phyloP scores from a whole-genome alignment of 2,797 vertebrate genomes.

The Cuniculus paca region DNA sequence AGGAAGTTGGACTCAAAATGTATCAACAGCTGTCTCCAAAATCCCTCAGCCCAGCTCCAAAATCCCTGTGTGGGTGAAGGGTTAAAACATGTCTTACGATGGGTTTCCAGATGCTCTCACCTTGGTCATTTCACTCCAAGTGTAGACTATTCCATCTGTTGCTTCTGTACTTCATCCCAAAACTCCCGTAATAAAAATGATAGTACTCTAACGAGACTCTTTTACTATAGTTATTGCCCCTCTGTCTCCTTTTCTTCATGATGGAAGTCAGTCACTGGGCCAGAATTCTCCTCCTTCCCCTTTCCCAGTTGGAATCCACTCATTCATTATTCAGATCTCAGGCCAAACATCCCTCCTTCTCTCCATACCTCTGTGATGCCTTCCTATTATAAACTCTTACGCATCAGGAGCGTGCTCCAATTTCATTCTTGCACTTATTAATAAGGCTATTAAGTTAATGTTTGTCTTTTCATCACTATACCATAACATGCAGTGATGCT shows the following conservation, averaged over 20 bases:
- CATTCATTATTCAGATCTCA: neutral
- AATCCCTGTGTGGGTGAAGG: neutral
- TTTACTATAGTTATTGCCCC: neutral
- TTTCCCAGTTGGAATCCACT: neutral
- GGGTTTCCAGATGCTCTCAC: neutral
- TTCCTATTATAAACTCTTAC: neutral
- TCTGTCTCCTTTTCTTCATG: neutral
- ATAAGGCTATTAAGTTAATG: neutral
- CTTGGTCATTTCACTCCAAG: neutral
- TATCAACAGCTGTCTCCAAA: neutral
- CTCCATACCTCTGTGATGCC: neutral
- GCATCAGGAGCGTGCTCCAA: neutral
- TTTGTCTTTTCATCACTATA: neutral
- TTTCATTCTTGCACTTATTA: constrained; percentile 10
- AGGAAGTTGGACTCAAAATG: neutral
- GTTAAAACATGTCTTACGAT: neutral
- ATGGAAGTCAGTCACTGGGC: neutral
- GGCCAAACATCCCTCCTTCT: neutral
- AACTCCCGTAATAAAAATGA: neutral
- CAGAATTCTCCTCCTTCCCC: neutral
- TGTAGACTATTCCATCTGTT: neutral
- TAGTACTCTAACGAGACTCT: neutral
- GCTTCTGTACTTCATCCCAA: neutral
- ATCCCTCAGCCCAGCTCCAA: neutral
- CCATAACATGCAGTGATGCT: neutral